A percentile compares a stretch with the other conserved stretches of the same genome.
Evolutionary conservation across 2,797 vertebrate species (phyloP).

Genomic region (Oophaga sylvatica): DNA sequence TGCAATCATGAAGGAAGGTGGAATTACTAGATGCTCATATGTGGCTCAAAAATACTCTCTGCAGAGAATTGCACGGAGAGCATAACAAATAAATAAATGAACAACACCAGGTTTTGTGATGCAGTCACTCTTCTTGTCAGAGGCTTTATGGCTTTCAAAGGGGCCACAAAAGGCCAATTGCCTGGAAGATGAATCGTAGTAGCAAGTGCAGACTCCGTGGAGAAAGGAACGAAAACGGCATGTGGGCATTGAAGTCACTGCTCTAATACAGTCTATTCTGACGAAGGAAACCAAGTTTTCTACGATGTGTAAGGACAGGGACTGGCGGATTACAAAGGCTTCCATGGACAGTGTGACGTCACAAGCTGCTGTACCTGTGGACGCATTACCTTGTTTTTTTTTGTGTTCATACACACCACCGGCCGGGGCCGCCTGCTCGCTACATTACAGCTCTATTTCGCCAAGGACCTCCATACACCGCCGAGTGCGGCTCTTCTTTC

Average conservation of each 20-base stretch:
- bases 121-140: conserved; percentile 66
- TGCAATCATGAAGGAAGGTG: conserved; percentile 24
- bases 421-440: too few relatives aligned
- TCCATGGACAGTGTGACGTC: too few relatives aligned
- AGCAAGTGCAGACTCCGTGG: conserved; percentile 53
- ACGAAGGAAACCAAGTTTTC: too few relatives aligned
- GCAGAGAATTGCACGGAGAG: conserved; percentile 61
- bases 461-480: too few relatives aligned
- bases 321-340: too few relatives aligned
- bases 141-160: conserved; percentile 63
- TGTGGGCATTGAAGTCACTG: conserved; percentile 42
- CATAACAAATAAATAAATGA: conserved; percentile 51
- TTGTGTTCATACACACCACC: too few relatives aligned
- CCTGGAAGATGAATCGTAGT: conserved; percentile 69
- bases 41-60: conserved; percentile 62
- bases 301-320: too few relatives aligned
- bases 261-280: conserved; percentile 55
- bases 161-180: conserved; percentile 66
- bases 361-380: too few relatives aligned
- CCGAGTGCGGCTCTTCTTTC: too few relatives aligned
- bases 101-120: conserved; percentile 49
- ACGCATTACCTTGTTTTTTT: too few relatives aligned
- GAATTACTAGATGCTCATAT: conserved; percentile 18
- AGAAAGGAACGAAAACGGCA: conserved; percentile 59
- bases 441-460: too few relatives aligned